phyloP scores from a whole-genome alignment of 2,113 vertebrate species.

The Vicugna pacos region DNA sequence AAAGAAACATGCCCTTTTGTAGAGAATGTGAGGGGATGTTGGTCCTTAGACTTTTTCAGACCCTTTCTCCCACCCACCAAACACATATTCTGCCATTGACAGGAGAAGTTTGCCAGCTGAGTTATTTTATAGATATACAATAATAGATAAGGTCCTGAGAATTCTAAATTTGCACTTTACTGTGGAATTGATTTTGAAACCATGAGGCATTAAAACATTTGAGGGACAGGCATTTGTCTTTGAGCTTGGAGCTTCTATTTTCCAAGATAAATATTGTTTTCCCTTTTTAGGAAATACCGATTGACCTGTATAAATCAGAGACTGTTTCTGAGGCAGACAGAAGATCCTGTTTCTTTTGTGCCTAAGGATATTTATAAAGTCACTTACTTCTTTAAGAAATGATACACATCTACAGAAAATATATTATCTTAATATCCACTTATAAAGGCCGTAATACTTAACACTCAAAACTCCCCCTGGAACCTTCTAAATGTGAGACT shows the following conservation, averaged over 20 bases:
- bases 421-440: slow-evolving; percentile 76
- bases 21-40: not conserved
- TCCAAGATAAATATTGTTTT: slow-evolving; percentile 64
- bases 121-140: not conserved
- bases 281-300: slow-evolving; percentile 60
- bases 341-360: slow-evolving; percentile 50
- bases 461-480: slow-evolving; percentile 58
- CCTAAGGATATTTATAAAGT: slow-evolving; percentile 62
- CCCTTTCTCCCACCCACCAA: not conserved
- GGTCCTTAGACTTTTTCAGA: not conserved
- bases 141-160: slow-evolving; percentile 21
- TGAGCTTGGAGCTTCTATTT: slow-evolving; percentile 41
- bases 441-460: slow-evolving; percentile 48
- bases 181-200: slow-evolving; percentile 50
- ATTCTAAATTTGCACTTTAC: slow-evolving; percentile 15
- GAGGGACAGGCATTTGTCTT: slow-evolving; percentile 59
- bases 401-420: slow-evolving; percentile 74
- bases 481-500: slow-evolving; percentile 57
- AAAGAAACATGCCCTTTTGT: not conserved
- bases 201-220: slow-evolving; percentile 52
- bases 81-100: not conserved
- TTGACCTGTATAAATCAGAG: not conserved
- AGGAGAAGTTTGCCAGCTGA: not conserved
- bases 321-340: not conserved
- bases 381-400: slow-evolving; percentile 57